Evolutionary conservation across 2,797 vertebrate species (phyloP).

Genomic region (Rhinogobio ventralis): DNA sequence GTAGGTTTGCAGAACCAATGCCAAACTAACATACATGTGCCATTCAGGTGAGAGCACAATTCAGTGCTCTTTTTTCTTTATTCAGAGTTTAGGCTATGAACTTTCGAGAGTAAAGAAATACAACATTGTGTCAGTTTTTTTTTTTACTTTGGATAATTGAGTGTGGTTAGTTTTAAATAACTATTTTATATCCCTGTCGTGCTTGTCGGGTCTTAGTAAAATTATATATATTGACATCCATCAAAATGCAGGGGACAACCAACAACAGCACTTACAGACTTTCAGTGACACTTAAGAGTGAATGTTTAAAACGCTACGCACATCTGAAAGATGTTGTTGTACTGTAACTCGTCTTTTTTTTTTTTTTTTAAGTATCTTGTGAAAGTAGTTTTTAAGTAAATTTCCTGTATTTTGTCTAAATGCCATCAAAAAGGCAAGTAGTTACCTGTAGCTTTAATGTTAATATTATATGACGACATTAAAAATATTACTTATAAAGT

Average conservation of each 20-base stretch:
- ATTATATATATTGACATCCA: neutral
- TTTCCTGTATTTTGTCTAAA: slow-evolving; percentile 1
- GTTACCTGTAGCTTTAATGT: slow-evolving; percentile 20
- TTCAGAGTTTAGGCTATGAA: slow-evolving; percentile 19
- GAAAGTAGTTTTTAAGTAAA: neutral
- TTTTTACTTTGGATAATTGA: neutral
- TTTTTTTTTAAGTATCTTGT: neutral
- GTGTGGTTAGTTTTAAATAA: slow-evolving; percentile 6
- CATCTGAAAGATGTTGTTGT: slow-evolving; percentile 25
- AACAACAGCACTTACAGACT: slow-evolving; percentile 46
- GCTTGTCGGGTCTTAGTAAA: neutral
- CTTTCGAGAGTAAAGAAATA: neutral
- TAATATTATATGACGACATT: slow-evolving; percentile 13
- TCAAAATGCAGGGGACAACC: slow-evolving; percentile 32
- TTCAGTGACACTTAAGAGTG: slow-evolving; percentile 4
- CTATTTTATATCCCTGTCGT: slow-evolving; percentile 16
- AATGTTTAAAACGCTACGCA: slow-evolving; percentile 22
- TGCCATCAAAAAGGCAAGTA: slow-evolving; percentile 1
- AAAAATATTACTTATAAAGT: slow-evolving; percentile 28
- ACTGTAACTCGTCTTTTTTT: neutral
- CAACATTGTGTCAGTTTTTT: neutral
- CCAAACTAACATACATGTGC: slow-evolving; percentile 25
- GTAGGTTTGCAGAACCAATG: neutral
- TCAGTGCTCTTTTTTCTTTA: slow-evolving; percentile 23
- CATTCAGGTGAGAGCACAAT: slow-evolving; percentile 30